Percentiles rank a stretch among this genome's conserved stretches.
Conservation (phyloP, 2,797 vertebrate species). For the Pantherophis alleghaniensis region DNA sequence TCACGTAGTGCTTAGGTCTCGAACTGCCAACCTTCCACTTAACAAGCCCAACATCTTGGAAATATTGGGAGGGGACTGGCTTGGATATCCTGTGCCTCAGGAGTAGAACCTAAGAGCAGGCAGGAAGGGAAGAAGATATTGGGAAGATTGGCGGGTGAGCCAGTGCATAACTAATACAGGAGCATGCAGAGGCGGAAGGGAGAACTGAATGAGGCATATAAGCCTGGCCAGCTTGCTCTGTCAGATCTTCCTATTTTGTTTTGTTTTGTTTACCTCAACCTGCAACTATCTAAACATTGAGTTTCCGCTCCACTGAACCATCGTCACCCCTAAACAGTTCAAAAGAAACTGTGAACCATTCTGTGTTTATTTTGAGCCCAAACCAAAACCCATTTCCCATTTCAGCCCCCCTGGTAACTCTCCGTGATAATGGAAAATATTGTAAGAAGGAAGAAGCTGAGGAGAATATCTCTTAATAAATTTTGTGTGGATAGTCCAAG, state of each 20-base stretch:
- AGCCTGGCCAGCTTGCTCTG: background rate
- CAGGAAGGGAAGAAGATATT: background rate
- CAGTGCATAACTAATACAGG: background rate
- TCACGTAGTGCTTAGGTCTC: background rate
- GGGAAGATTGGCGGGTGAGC: background rate
- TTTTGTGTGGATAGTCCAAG: background rate
- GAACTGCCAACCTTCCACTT: background rate
- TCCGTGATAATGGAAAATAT: background rate
- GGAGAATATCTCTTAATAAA: background rate
- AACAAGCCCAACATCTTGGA: background rate
- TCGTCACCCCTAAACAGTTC: background rate
- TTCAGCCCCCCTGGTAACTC: background rate
- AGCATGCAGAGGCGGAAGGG: background rate
- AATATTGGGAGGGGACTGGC: background rate
- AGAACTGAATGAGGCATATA: background rate
- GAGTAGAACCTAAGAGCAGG: background rate
- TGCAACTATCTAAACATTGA: background rate
- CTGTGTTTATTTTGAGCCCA: background rate
- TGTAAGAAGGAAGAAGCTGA: background rate
- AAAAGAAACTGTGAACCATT: background rate
- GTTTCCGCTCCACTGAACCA: background rate
- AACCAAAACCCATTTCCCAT: background rate
- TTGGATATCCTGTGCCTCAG: background rate
- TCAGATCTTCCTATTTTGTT: background rate
- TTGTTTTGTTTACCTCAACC: background rate